These are phyloP conservation scores for Ennomos quercinarius DNA, from an alignment of 2,888 invertebrate genomes.

Conservation along the genomic window DNA sequence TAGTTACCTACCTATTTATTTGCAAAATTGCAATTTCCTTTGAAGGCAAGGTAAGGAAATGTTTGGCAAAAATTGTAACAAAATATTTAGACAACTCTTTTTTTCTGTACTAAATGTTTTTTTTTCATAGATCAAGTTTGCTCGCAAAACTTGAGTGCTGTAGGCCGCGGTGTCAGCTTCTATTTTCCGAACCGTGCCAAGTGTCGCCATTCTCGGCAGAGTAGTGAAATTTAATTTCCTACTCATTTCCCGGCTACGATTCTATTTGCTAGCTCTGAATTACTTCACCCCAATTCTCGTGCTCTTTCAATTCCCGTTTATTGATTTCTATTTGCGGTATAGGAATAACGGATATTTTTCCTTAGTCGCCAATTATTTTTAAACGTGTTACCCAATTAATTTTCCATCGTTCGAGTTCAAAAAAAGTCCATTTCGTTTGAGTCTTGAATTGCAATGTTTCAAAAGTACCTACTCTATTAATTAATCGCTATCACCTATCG, in stretches of 20 bases:
- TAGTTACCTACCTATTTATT: no score
- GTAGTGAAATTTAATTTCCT: conserved; percentile 67
- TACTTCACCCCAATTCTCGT: conserved; percentile 33
- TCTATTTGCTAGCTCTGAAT: conserved; percentile 47
- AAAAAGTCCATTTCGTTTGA: conserved; percentile 45
- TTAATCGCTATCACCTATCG: no score
- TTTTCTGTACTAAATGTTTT: no score
- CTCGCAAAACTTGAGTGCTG: conserved; percentile 10
- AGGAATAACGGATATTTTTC: conserved; percentile 27
- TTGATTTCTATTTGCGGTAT: conserved; percentile 46
- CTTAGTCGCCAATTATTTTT: conserved; percentile 32
- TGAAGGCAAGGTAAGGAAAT: no score
- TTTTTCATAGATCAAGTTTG: not conserved
- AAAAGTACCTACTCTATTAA: no score
- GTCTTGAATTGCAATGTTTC: conserved; percentile 43
- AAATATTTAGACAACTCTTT: no score
- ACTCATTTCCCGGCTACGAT: conserved; percentile 59
- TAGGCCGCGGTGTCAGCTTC: conserved; percentile 35
- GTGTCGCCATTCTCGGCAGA: conserved; percentile 41
- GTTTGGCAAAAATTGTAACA: no score
- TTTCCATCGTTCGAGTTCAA: conserved; percentile 39
- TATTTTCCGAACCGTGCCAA: conserved; percentile 43
- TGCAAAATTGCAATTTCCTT: no score
- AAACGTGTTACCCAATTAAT: conserved; percentile 39
- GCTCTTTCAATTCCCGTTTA: conserved; percentile 43